Conservation (phyloP, 2,113 vertebrate genomes). For the Erythrolamprus reginae region DNA sequence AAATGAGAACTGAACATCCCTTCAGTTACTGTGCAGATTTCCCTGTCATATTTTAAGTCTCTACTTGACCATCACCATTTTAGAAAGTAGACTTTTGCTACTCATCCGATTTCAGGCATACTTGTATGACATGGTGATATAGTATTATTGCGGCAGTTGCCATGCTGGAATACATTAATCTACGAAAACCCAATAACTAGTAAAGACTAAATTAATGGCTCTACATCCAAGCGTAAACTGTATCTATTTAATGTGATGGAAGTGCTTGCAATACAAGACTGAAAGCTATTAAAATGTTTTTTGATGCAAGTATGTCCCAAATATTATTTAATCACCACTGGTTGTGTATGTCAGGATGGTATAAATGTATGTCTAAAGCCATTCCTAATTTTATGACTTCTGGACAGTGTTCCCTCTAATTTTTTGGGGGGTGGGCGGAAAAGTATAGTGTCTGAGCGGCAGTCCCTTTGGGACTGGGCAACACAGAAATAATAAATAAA, state of each 20-base stretch:
- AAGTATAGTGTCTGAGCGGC: no score
- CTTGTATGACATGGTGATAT: background rate
- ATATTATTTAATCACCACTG: background rate
- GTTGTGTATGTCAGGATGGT: background rate
- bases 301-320: background rate
- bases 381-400: background rate
- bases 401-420: no score
- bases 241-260: background rate
- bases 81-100: background rate
- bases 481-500: no score
- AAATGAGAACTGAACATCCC: background rate
- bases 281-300: background rate
- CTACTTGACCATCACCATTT: background rate
- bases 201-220: background rate
- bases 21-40: background rate
- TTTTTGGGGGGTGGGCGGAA: no score
- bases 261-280: background rate
- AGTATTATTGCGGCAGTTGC: background rate
- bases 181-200: background rate
- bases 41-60: background rate
- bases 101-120: background rate
- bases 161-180: background rate
- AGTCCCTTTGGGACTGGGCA: no score
- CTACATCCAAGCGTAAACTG: background rate
- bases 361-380: background rate